A percentile compares a stretch with the other conserved stretches of the same genome.
Evolutionary conservation across 2,113 vertebrate genomes (phyloP).

Genomic region (Ptilonorhynchus violaceus): DNA sequence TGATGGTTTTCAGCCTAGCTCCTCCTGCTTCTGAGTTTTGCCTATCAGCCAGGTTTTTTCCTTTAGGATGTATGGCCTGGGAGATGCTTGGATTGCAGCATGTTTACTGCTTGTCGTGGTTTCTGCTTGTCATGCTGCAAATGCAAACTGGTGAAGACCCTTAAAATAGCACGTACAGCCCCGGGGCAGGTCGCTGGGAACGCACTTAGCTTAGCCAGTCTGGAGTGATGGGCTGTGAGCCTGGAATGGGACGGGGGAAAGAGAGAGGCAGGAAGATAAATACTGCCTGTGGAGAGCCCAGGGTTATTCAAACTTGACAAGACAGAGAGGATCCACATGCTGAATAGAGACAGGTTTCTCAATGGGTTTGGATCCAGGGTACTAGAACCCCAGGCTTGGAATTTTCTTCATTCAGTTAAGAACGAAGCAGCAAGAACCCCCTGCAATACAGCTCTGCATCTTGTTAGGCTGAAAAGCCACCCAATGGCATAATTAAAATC

Average conservation of each 20-base stretch:
- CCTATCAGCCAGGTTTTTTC: not conserved
- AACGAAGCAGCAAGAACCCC: not conserved
- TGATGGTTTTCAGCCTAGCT: conserved; percentile 14
- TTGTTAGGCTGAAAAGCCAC: not conserved
- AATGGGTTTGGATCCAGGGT: not conserved
- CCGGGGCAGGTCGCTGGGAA: not conserved
- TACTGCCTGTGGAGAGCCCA: not conserved
- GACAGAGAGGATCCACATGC: not conserved
- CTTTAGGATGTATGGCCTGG: not conserved
- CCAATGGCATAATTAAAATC: not conserved
- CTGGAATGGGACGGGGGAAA: not conserved
- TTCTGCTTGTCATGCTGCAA: conserved; percentile 8
- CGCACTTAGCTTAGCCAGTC: not conserved
- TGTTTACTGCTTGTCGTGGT: not conserved
- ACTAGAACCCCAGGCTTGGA: not conserved
- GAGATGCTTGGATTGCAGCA: not conserved
- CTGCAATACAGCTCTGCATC: not conserved
- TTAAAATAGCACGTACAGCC: not conserved
- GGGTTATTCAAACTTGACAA: not conserved
- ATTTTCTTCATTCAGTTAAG: not conserved
- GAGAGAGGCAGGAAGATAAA: not conserved
- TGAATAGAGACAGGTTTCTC: not conserved
- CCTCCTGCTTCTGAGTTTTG: not conserved
- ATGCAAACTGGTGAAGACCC: not conserved
- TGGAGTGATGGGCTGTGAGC: not conserved